Base-by-base conservation (phyloP, 2,113 vertebrate species). In the Scortum barcoo region DNA sequence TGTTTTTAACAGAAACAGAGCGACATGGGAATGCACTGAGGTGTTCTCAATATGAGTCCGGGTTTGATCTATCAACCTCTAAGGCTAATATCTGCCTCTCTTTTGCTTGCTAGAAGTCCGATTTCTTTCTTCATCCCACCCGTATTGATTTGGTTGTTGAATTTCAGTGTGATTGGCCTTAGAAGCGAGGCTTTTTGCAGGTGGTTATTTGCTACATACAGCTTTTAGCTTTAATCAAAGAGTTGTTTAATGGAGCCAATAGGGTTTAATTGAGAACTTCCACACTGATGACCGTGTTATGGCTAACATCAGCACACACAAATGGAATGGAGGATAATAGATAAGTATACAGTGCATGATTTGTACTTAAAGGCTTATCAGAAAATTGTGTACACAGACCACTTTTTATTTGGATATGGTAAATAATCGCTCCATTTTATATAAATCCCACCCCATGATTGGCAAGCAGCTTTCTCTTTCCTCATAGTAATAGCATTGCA, bases 401-500 rank as follows among this genome's bases (percentile, higher is more conserved):
- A 40, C 30, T 36, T 68, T 78, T 28, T 40, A 58, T 82, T 86
- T 66, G 19, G 44, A 65, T 75, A 54, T 28, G 60, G 24, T 56
- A 53, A 67, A 77, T 28, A 79, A 36, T 76, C 7, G 17, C n/a
- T 87, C 28, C 17, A 51, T 63, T 81, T 80, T 69, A 76, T 84
- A 63, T 54, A 85, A 86, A 87, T 76, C 76, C 75, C 50, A 36
- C 38, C 22, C 61, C 57, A 36, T 82, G 78, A 66, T 84, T 76
- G 73, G 22, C 81, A 85, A 72, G 58, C 72, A 42, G 79, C 67
- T 80, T 76, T 81, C 46, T 51, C 40, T 66, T 42, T 48, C 73
- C 67, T 67, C n/a, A 62, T 75, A 67, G 65, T 83, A 74, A 92
- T 74, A 82, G 26, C 74, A 56, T 66, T 81, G 62, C 60, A 63